Base-by-base conservation (phyloP, 2,888 invertebrate species). In the Drepana falcataria region DNA sequence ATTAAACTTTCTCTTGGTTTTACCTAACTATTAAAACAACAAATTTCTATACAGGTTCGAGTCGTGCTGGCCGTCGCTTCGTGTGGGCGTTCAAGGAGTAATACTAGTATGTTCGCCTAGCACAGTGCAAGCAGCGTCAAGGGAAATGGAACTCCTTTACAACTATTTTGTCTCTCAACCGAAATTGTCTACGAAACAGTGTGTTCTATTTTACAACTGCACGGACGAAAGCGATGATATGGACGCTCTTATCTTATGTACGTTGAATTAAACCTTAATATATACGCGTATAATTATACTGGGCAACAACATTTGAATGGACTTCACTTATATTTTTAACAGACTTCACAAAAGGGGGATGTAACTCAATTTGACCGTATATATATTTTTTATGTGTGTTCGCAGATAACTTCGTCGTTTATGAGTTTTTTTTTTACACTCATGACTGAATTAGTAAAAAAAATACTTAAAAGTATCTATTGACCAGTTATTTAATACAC, bases 21-120 rank as follows among this genome's bases (percentile, higher is more conserved):
- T 37, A 37, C 37, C 37, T 41, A 48, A 41, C 2, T 58, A 49
- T 48, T 52, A 58, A 56, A 52, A 59, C 64, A 63, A 59, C 65
- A 66, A 57, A 58, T 33, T 33, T 49, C 48, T 54, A 77, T 79
- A 52, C 68, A 96, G 95, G 71, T 95, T 93, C 83, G 94, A 95
- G 75, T 91, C 92, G 5, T 95, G 95, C 71, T 96, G 96, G 96
- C 94, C 96, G 40, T 95, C 95, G 1, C 91, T 96, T 58, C 92
- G 94, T 49, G 85, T 93, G 60, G 94, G 94, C 60, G 91, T 93
- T 0, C 91, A 94, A 60, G 96, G 95, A 4, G 93, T 95, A 4
- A 92, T 96, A 58, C 92, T 96, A 59, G 94, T 96, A 0, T 95
- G 94, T 74, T 89, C 92, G 0, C 80, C 87, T 5, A 89, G 87